Evolutionary conservation across 2,113 vertebrate genomes (phyloP), one percentile per base, ranked within the genome.

Genomic region (Microtus richardsoni): DNA sequence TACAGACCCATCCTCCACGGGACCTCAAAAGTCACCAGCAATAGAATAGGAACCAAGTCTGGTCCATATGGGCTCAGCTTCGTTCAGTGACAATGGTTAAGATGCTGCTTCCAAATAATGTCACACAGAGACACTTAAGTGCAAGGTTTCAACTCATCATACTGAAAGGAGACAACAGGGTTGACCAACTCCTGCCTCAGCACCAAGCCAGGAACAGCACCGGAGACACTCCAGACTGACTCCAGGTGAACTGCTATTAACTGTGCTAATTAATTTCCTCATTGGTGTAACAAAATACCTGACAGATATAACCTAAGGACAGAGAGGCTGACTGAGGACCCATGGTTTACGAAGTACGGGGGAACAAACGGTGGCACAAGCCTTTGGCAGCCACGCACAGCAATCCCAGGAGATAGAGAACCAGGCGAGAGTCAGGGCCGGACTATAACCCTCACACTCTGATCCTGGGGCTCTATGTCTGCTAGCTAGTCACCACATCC

Each of bases 31-130:
- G 12, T 28, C 3, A 62, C 36, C 16, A 47, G 41, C 54, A 7
- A 9, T 7, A 10, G 36, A 22, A 13, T 22, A 5, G 2, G 22
- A 47, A 24, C 54, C 28, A 49, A 73, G 16, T 7, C 36, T 21
- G 1, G 39, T n/a, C 41, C 54, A n/a, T 28, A 21, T 17, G 17
- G 30, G 17, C 39, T 93, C 13, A 11, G 49, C 24, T 33, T 70
- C 21, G 9, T 17, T n/a, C 7, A 0, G 7, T 58, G 2, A 10
- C 62, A 2, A 1, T 22, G 22, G 3, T 7, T 36, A 44, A 36
- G 30, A 3, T 9, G 22, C 49, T 13, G 1, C 8, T 47, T 60
- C 92, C 49, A 6, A 13, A n/a, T 28, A 12, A 73, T 16, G 5
- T 12, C 19, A 4, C n/a, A 26, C 33, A 16, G 19, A 44, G 83